Percentiles rank a stretch among this genome's conserved stretches.
These are phyloP conservation scores for Lordiphosa fenestrarum DNA, from an alignment of 2,888 invertebrate species.

Conservation along the genomic window DNA sequence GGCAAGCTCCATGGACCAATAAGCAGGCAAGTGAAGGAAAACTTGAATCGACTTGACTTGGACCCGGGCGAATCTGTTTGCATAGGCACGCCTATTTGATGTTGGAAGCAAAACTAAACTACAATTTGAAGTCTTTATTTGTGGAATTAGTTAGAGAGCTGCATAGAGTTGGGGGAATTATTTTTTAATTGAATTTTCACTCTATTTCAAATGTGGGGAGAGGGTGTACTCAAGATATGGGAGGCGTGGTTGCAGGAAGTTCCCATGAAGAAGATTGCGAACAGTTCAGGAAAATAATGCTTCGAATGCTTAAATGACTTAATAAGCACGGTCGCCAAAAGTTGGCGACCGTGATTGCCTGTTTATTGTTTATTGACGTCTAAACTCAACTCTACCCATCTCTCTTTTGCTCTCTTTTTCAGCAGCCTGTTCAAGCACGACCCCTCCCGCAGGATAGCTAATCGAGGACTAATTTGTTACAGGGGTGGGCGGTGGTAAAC, in stretches of 20 bases:
- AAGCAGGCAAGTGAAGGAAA: slow-evolving; percentile 14
- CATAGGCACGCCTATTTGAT: slow-evolving; percentile 64
- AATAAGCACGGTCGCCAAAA: too few relatives aligned
- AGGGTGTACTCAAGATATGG: too few relatives aligned
- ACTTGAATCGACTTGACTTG: slow-evolving; percentile 18
- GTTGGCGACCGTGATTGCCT: too few relatives aligned
- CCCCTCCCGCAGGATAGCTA: slow-evolving; percentile 11
- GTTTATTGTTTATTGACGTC: too few relatives aligned
- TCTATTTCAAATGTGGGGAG: too few relatives aligned
- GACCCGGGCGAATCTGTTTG: slow-evolving; percentile 36
- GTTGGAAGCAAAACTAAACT: slow-evolving; percentile 37
- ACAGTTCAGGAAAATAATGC: too few relatives aligned
- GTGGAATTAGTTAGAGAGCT: slow-evolving; percentile 50
- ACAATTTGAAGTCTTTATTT: slow-evolving; percentile 69
- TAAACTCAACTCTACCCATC: too few relatives aligned
- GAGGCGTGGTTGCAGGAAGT: too few relatives aligned
- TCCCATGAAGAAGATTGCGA: too few relatives aligned
- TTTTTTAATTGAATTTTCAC: slow-evolving; percentile 39
- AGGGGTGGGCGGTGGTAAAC: too few relatives aligned
- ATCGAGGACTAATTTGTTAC: slow-evolving; percentile 67
- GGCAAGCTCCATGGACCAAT: too few relatives aligned
- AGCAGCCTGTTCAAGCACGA: slow-evolving; percentile 9
- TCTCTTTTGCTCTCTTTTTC: slow-evolving; percentile 14
- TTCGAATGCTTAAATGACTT: too few relatives aligned
- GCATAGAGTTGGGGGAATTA: slow-evolving; percentile 29